Percentiles rank a stretch among this genome's conserved stretches.
Evolutionary conservation across 2,888 invertebrate genomes (phyloP).

Genomic region (Pyralis farinalis): DNA sequence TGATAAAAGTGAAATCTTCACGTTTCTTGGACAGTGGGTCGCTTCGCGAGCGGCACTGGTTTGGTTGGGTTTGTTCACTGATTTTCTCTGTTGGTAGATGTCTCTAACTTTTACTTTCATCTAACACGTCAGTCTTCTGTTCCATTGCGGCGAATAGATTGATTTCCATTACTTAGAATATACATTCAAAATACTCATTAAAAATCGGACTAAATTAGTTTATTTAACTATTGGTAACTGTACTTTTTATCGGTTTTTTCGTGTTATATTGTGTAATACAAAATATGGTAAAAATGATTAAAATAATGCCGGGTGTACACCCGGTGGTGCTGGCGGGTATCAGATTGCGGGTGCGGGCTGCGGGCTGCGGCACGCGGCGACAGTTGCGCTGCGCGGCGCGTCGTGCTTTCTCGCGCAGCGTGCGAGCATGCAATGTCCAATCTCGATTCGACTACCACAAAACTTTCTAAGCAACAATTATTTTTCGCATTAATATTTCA

Average conservation of each 20-base stretch:
- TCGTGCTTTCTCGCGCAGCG: conserved; percentile 78
- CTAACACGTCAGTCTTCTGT: conserved; percentile 41
- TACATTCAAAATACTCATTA: too few species aligned
- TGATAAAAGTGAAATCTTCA: conserved; percentile 75
- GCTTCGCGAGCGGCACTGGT: conserved; percentile 56
- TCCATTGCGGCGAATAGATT: not conserved
- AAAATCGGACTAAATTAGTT: too few species aligned
- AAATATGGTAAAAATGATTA: too few species aligned
- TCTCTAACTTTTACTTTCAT: conserved; percentile 70
- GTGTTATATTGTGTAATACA: too few species aligned
- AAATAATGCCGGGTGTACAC: not conserved
- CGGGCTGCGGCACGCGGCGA: not conserved
- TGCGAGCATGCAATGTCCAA: conserved; percentile 76
- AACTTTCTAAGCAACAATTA: conserved; percentile 80
- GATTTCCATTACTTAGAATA: too few species aligned
- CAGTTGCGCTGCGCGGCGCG: conserved; percentile 30
- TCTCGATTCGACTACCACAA: conserved; percentile 63
- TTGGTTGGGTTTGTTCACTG: conserved; percentile 61
- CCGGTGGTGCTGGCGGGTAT: not conserved
- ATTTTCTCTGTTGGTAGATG: conserved; percentile 59
- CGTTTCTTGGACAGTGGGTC: conserved; percentile 62
- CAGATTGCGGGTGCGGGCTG: not conserved
- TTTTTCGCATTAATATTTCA: conserved; percentile 78
- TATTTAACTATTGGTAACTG: too few species aligned
- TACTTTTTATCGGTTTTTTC: too few species aligned